These are phyloP conservation scores for Caenorhabditis sulstoni DNA, from an alignment of 2,888 invertebrate species.

Conservation along the genomic window DNA sequence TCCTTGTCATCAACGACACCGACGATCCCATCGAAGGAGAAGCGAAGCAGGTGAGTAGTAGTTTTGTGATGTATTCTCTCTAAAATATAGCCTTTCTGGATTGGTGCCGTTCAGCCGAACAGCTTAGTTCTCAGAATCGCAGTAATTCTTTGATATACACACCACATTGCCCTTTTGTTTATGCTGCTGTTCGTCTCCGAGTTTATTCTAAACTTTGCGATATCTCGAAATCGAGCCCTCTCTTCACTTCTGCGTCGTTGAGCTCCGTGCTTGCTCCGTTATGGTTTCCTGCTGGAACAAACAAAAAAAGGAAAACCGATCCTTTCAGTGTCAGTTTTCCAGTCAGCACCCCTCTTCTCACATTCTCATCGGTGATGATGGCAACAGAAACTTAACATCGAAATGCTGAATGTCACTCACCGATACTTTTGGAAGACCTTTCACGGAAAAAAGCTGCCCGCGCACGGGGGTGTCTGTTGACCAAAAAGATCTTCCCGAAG, in stretches of 20 bases:
- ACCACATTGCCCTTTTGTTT: neutral
- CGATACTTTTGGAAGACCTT: neutral
- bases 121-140: neutral
- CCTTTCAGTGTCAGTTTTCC: slow-evolving; percentile 4
- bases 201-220: neutral
- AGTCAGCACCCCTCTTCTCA: neutral
- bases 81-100: neutral
- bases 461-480: slow-evolving; percentile 43
- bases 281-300: neutral
- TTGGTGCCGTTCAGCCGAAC: neutral
- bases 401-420: neutral
- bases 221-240: neutral
- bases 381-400: neutral
- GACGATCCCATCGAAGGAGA: slow-evolving; percentile 23
- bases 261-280: neutral
- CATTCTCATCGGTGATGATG: neutral
- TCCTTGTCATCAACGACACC: slow-evolving; percentile 24
- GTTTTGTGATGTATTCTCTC: neutral
- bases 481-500: slow-evolving; percentile 48
- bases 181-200: neutral
- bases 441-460: slow-evolving; percentile 7
- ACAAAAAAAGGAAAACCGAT: neutral
- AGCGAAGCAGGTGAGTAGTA: slow-evolving; percentile 33
- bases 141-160: neutral
- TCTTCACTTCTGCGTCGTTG: neutral